Base-by-base conservation (phyloP, 2,797 vertebrate genomes). In the Danionella dracula region DNA sequence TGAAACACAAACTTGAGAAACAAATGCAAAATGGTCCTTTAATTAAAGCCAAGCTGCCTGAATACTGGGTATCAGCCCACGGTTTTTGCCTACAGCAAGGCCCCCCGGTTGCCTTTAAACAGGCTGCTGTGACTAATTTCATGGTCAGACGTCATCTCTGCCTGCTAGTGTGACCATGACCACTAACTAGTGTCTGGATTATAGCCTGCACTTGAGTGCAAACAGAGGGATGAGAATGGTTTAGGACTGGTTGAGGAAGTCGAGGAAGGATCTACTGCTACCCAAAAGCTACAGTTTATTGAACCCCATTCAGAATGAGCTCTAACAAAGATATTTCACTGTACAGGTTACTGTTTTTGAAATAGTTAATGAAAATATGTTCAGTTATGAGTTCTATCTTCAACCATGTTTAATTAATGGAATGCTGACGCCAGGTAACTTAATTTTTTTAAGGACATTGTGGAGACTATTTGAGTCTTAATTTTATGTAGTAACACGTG, bases 141-240 rank as follows among this genome's bases (percentile, higher is more conserved):
- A 71, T 60, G 71, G 68, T 66, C 68, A 65, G 74, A 73, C 74
- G 68, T 78, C 77, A 80, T 77, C 76, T 41, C 62, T 50, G 72
- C 77, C 74, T 70, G 75, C 76, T 77, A 76, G 67, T 15, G 51
- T 46, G 70, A 73, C 75, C 79, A 74, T 46, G 70, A 73, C 77
- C 79, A 74, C 79, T 77, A 81, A 79, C 73, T 79, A 73, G 54
- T 65, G 77, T 77, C 71, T 68, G 74, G 71, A 71, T 65, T 55
- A 23, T 71, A 71, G 70, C 59, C 38, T 73, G 70, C 54, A 66
- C 59, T 71, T 59, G 73, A 57, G 50, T 58, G 72, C 61, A 73
- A 75, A 72, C 51, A 72, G 74, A 56, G 70, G 49, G 55, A 67
- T 70, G 77, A 54, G 70, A 61, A 68, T 68, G 70, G 62, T 70